Conservation (phyloP, 2,113 vertebrate species). For the Megaceryle torquata region DNA sequence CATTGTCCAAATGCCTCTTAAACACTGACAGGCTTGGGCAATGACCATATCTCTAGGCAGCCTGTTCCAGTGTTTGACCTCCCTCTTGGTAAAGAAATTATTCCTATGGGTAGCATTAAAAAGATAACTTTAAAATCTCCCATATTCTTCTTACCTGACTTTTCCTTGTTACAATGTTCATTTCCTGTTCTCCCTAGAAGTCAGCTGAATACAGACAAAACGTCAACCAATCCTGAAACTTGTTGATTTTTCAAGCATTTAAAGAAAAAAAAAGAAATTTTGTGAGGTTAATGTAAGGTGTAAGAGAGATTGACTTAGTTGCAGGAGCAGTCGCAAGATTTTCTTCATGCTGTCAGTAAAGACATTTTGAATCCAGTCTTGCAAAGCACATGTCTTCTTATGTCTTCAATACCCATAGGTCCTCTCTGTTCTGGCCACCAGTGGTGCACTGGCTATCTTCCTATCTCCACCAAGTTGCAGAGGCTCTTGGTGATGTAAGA, state of each 20-base stretch:
- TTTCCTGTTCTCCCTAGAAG: background rate
- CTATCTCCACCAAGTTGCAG: background rate
- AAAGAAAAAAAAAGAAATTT: background rate
- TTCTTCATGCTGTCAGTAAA: background rate
- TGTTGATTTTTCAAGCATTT: background rate
- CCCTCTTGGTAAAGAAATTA: background rate
- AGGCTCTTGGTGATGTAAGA: background rate
- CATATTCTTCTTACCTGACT: background rate
- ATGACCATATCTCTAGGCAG: background rate
- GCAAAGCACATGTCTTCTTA: background rate
- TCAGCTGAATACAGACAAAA: background rate
- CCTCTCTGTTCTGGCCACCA: background rate
- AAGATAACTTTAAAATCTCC: background rate
- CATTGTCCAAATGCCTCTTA: background rate
- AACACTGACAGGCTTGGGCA: background rate
- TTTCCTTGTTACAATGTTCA: background rate
- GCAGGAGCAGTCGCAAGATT: background rate
- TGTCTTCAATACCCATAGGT: background rate
- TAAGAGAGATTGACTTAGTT: background rate
- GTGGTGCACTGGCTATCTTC: background rate
- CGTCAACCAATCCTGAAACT: background rate
- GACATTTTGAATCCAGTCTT: background rate
- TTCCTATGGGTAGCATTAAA: background rate
- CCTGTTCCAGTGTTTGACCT: background rate
- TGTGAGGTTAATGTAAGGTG: background rate